Evolutionary conservation across 2,888 invertebrate species (phyloP), one percentile per base, ranked within the genome.

Genomic region (Leptopilina drosophilae): DNA sequence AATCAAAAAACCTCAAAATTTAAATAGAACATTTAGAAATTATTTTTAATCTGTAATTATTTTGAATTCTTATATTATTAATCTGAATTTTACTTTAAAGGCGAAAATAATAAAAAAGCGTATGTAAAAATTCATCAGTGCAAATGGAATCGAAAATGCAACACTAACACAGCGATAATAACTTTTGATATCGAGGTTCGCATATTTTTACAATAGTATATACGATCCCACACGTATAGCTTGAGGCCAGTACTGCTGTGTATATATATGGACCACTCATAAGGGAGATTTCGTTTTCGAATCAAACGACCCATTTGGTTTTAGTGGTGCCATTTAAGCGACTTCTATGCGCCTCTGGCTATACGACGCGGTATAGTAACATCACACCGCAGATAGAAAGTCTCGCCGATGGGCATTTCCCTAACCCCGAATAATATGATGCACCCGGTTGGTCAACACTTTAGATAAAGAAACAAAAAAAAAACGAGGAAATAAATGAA

Each of bases 291-390:
- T 91, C 91, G 89, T 87, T 88, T 88, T 87, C 87, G 87, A 91
- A 91, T 91, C 91, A 91, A 91, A 91, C 90, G 91, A 90, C 90
- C 91, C 91, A 91, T 91, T 91, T 86, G 85, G 88, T 89, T 91
- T 91, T 91, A 91, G 88, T 90, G 87, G 86, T 80, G 86, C 86
- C 89, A 90, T 90, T 90, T 87, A 87, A 86, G 85, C 88, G 90
- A 90, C 89, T 87, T 90, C 88, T 88, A 88, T 89, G 88, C 86
- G 89, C 89, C 90, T 86, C 87, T 86, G 87, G 88, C 85, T 84
- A 81, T 84, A 82, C 83, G 81, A 81, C 83, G 84, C 82, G 83
- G 78, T 81, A 83, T 84, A 80, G 82, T 83, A 85, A 82, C 82
- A 78, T 81, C 81, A 79, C 81, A 77, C 80, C 85, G 81, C 84